Conservation (phyloP, 1,140 invertebrate genomes). For the Drosophila teissieri region DNA sequence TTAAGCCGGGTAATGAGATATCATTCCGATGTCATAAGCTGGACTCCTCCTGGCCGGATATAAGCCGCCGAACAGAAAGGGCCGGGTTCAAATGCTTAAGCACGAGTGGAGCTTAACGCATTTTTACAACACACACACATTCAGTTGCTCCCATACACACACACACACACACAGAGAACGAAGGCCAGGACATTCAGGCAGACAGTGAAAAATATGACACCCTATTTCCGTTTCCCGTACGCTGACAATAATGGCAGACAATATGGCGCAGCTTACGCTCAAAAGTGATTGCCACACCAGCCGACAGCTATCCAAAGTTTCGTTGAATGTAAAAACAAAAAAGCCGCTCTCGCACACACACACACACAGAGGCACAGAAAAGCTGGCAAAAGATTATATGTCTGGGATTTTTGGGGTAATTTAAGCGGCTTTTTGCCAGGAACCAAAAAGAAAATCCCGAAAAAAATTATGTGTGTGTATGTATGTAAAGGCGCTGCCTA, state of each 20-base stretch:
- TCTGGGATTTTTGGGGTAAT: conserved; percentile 72
- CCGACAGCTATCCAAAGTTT: conserved; percentile 53
- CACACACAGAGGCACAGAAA: conserved; percentile 28
- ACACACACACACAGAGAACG: neutral
- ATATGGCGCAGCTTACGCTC: conserved; percentile 75
- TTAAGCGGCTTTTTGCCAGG: conserved; percentile 68
- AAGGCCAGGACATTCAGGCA: conserved; percentile 36
- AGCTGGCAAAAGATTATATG: conserved; percentile 69
- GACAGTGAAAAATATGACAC: conserved; percentile 72
- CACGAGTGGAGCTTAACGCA: conserved; percentile 67
- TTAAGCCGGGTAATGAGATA: conserved; percentile 74
- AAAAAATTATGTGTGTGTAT: conserved; percentile 41
- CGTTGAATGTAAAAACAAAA: conserved; percentile 51
- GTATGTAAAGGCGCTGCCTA: conserved; percentile 29
- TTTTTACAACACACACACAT: conserved; percentile 44
- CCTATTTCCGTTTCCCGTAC: conserved; percentile 72
- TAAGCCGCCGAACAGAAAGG: conserved; percentile 19
- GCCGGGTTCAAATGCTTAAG: conserved; percentile 58
- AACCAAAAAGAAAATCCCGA: conserved; percentile 35
- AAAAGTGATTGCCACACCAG: conserved; percentile 69
- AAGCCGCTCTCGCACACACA: conserved; percentile 22
- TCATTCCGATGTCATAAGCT: conserved; percentile 48
- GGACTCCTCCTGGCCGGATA: conserved; percentile 41
- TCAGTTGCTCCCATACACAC: neutral
- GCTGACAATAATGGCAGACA: conserved; percentile 78